A percentile compares a stretch with the other conserved stretches of the same genome.
Conservation (phyloP, 30 jellyfish, hydroid and myxozoan genomes). For the Mastigias papua region DNA sequence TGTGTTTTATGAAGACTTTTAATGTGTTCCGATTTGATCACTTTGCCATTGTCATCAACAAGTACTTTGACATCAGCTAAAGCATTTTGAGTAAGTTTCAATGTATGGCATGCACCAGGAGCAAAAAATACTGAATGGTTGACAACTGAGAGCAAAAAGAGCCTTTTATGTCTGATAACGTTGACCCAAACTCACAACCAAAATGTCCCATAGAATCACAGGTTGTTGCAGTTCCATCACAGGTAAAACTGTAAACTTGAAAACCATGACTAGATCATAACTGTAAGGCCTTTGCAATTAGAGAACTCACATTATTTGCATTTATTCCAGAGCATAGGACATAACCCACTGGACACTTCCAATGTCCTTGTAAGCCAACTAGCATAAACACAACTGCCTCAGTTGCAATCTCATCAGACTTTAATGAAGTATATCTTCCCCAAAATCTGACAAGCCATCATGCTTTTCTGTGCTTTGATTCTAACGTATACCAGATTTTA, state of each 20-base stretch:
- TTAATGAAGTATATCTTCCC: background rate
- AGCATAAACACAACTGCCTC: conserved; percentile 49
- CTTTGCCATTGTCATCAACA: background rate
- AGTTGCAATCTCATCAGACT: background rate
- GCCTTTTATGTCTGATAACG: background rate
- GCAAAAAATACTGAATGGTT: background rate
- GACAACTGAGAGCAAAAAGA: too few species aligned
- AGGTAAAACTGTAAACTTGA: conserved; percentile 9
- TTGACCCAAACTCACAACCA: conserved; percentile 6
- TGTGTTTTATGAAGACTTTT: conserved; percentile 16
- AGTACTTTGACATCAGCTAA: conserved; percentile 57
- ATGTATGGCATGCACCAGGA: conserved; percentile 64
- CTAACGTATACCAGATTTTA: conserved; percentile 9
- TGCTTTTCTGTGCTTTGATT: background rate
- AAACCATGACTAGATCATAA: conserved; percentile 12
- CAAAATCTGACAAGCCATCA: conserved; percentile 33
- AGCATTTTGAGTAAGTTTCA: conserved; percentile 66
- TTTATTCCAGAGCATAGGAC: background rate
- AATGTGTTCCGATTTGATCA: conserved; percentile 39
- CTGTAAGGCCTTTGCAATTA: background rate
- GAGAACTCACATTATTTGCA: conserved; percentile 3
- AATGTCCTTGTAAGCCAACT: conserved; percentile 51
- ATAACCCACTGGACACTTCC: conserved; percentile 52
- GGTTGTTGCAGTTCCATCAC: conserved; percentile 38
- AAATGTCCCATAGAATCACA: background rate